Percentiles rank a stretch among this genome's conserved stretches.
These are phyloP conservation scores for Drosophila bifasciata DNA, from an alignment of 1,140 invertebrate genomes.

Conservation along the genomic window DNA sequence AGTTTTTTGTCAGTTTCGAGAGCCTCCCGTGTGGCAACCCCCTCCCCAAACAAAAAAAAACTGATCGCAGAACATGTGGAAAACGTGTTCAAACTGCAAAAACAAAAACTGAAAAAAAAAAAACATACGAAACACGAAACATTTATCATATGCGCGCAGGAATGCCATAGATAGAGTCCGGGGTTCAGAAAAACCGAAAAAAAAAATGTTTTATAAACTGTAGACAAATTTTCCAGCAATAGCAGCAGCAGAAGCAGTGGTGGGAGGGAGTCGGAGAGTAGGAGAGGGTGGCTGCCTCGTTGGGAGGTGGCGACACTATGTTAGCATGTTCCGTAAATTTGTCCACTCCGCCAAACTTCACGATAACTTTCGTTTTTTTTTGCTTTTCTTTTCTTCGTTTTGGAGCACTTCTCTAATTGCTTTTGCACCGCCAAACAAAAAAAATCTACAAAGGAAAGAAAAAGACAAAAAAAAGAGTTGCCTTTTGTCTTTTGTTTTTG, in stretches of 20 bases:
- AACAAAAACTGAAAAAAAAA: constrained; percentile 7
- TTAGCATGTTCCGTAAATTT: constrained; percentile 71
- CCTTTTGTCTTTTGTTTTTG: constrained; percentile 20
- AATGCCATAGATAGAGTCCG: constrained; percentile 2
- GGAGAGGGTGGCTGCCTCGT: constrained; percentile 1
- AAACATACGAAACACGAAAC: constrained; percentile 56
- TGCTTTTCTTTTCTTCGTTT: constrained; percentile 5
- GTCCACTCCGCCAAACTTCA: constrained; percentile 43
- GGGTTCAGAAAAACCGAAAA: too few species aligned
- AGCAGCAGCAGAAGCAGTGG: neutral
- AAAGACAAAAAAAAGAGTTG: neutral
- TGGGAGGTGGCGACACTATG: constrained; percentile 35
- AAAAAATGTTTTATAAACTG: constrained; percentile 67
- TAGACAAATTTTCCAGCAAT: constrained; percentile 60
- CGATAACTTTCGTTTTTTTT: constrained; percentile 64
- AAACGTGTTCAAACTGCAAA: constrained; percentile 59
- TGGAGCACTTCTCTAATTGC: constrained; percentile 71
- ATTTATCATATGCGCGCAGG: constrained; percentile 58
- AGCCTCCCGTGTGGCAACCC: constrained; percentile 6
- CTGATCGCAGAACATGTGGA: constrained; percentile 61
- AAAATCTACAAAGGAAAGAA: neutral
- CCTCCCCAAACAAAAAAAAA: constrained; percentile 17
- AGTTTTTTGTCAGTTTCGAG: constrained; percentile 35
- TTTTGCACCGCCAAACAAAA: constrained; percentile 39
- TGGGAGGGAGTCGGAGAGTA: neutral